Percentiles rank a stretch among this genome's conserved stretches.
phyloP scores from a whole-genome alignment of 2,888 invertebrate species.

The Eremobia ochroleuca region DNA sequence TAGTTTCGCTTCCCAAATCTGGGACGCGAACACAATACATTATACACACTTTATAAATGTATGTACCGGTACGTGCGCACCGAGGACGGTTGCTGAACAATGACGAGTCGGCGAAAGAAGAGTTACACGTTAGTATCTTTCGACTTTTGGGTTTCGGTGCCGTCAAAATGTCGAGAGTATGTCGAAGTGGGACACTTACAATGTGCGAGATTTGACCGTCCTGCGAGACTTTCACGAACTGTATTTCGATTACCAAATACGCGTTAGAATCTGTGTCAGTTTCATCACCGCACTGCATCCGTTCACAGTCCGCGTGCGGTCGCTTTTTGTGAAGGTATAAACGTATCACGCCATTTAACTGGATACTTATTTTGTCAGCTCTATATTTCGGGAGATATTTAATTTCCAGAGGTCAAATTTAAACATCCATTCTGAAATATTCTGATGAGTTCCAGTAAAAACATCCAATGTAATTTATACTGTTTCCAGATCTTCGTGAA shows the following conservation, averaged over 20 bases:
- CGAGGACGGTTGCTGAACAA: slow-evolving; percentile 79
- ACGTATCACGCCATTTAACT: slow-evolving; percentile 68
- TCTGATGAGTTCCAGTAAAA: neutral
- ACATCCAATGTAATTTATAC: neutral
- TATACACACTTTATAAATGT: slow-evolving; percentile 74
- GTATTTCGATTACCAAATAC: slow-evolving; percentile 90
- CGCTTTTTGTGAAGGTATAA: slow-evolving; percentile 78
- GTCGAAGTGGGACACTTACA: slow-evolving; percentile 87
- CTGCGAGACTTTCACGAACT: slow-evolving; percentile 90
- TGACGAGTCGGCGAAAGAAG: slow-evolving; percentile 81
- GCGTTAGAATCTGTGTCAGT: slow-evolving; percentile 91
- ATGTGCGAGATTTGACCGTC: slow-evolving; percentile 87
- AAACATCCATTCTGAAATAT: slow-evolving; percentile 17
- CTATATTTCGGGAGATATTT: slow-evolving; percentile 41
- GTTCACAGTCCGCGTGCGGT: slow-evolving; percentile 82
- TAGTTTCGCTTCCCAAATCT: slow-evolving; percentile 88
- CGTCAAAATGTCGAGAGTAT: slow-evolving; percentile 86
- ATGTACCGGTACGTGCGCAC: slow-evolving; percentile 80
- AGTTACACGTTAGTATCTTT: slow-evolving; percentile 80
- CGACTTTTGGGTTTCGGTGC: slow-evolving; percentile 87
- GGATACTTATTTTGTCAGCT: slow-evolving; percentile 64
- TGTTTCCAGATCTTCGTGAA: slow-evolving; percentile 13
- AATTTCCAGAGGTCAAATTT: slow-evolving; percentile 31
- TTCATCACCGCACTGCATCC: slow-evolving; percentile 89
- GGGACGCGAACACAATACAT: slow-evolving; percentile 85